These are phyloP conservation scores for Neogale vison DNA, from an alignment of 2,113 vertebrate species.

Conservation along the genomic window DNA sequence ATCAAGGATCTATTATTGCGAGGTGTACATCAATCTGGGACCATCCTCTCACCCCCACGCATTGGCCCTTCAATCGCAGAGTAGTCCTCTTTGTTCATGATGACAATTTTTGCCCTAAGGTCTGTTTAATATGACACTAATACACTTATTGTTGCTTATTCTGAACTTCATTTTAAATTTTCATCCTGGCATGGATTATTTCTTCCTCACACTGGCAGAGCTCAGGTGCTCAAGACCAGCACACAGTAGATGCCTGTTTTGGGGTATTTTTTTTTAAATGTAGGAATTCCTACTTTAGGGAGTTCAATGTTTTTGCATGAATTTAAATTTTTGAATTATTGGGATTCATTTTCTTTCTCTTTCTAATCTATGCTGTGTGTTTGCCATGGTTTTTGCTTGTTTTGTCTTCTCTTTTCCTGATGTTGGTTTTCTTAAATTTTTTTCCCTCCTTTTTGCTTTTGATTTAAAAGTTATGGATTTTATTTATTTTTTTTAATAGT, in stretches of 20 bases:
- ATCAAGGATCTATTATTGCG: rapidly evolving
- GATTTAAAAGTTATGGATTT: background rate
- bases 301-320: rapidly evolving
- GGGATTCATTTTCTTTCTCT: background rate
- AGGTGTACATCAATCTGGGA: rapidly evolving
- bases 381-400: background rate
- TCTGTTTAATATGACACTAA: no score
- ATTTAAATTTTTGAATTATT: background rate
- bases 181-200: rapidly evolving
- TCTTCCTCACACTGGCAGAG: rapidly evolving
- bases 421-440: background rate
- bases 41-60: rapidly evolving
- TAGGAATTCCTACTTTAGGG: no score
- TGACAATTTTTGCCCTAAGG: background rate
- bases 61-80: rapidly evolving
- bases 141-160: background rate
- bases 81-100: background rate
- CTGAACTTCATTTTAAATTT: background rate
- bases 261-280: no score
- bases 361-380: rapidly evolving
- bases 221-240: rapidly evolving
- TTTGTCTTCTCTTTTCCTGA: background rate
- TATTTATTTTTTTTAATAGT: background rate
- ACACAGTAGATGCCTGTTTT: rapidly evolving
- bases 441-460: background rate